Evolutionary conservation across 2,797 vertebrate genomes (phyloP).

Genomic region (Liasis olivaceus): DNA sequence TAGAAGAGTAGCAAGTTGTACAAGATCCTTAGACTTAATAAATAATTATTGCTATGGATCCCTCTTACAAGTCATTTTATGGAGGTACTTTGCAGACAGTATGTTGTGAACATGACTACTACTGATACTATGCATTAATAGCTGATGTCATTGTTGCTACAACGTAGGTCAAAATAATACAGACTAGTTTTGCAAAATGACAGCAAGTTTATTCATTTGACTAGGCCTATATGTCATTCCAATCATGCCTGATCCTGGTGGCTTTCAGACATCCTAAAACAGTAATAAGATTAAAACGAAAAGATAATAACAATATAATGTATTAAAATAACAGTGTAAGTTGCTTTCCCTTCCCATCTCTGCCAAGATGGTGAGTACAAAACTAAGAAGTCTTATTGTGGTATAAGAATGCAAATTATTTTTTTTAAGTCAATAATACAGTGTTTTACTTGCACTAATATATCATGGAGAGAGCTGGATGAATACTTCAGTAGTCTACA

Average conservation of each 20-base stretch:
- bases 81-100: background rate
- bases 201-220: background rate
- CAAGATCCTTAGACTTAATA: background rate
- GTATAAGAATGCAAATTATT: background rate
- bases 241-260: background rate
- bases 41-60: background rate
- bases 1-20: background rate
- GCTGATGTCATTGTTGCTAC: background rate
- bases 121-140: background rate
- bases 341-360: background rate
- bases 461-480: background rate
- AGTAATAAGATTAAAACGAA: background rate
- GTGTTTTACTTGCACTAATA: background rate
- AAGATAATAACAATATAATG: background rate
- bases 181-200: background rate
- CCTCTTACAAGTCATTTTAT: background rate
- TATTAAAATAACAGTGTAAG: background rate
- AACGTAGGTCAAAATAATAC: background rate
- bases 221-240: background rate
- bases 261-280: background rate
- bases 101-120: background rate
- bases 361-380: background rate
- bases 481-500: background rate
- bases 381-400: background rate
- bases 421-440: background rate